Evolutionary conservation across 2,797 vertebrate genomes (phyloP).

Genomic region (Anabacerthia variegaticeps): DNA sequence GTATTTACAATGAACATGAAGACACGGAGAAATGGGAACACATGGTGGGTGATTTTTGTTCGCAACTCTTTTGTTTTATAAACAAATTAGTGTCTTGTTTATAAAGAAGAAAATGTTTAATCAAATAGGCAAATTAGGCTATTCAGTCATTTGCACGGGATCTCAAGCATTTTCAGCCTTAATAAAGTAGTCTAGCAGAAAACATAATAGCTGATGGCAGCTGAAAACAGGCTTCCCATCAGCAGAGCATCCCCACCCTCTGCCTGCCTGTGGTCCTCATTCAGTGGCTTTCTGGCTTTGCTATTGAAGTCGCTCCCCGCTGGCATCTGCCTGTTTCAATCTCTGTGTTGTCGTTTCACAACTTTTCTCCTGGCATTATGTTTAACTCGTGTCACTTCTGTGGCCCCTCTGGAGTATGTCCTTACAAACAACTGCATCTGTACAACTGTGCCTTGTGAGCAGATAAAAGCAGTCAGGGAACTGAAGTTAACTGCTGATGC

Average conservation of each 20-base stretch:
- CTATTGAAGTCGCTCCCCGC: not conserved
- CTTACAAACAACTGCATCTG: not conserved
- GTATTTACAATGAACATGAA: not conserved
- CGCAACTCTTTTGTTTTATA: not conserved
- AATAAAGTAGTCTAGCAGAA: not conserved
- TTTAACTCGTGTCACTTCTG: not conserved
- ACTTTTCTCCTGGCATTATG: not conserved
- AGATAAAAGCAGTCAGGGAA: not conserved
- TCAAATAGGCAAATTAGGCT: not conserved
- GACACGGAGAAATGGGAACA: not conserved
- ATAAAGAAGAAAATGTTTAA: not conserved
- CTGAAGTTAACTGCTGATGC: constrained; percentile 11
- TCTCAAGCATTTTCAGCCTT: not conserved
- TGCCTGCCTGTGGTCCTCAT: fast-evolving
- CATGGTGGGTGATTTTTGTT: not conserved
- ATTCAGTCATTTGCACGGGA: not conserved
- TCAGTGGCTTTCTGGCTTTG: not conserved
- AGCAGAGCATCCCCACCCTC: not conserved
- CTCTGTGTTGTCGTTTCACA: not conserved
- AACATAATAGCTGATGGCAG: not conserved
- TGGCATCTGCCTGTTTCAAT: not conserved
- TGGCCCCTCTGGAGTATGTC: not conserved
- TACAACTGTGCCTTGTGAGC: not conserved
- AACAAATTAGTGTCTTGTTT: not conserved
- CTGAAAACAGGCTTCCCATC: not conserved